Evolutionary conservation across 1,140 invertebrate species (phyloP).

Genomic region (Drosophila lini): DNA sequence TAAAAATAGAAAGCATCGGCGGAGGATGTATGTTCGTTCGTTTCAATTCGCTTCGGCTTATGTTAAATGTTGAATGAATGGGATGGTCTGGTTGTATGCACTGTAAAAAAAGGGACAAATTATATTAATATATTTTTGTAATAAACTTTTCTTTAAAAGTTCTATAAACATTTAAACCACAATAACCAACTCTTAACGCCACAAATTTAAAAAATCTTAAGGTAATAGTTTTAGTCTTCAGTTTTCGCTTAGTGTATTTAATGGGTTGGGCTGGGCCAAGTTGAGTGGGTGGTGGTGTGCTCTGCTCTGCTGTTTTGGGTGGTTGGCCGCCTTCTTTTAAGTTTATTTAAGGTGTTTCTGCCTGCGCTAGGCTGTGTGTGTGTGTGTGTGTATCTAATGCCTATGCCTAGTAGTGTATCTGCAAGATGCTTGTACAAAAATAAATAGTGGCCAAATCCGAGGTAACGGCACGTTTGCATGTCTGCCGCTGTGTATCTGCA

Average conservation of each 20-base stretch:
- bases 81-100: constrained; percentile 23
- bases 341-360: constrained; percentile 49
- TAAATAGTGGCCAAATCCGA: constrained; percentile 61
- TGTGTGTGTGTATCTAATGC: constrained; percentile 40
- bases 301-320: constrained; percentile 24
- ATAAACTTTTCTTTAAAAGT: background rate
- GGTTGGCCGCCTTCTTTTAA: constrained; percentile 43
- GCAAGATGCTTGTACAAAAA: constrained; percentile 51
- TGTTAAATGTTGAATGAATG: constrained; percentile 42
- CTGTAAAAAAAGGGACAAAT: background rate
- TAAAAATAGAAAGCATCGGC: constrained; percentile 42
- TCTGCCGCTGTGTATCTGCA: constrained; percentile 27
- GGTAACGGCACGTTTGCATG: constrained; percentile 70
- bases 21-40: constrained; percentile 20
- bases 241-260: constrained; percentile 14
- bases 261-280: constrained; percentile 26
- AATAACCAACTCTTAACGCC: background rate
- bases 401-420: constrained; percentile 44
- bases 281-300: constrained; percentile 25
- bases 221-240: background rate
- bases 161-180: background rate
- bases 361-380: background rate
- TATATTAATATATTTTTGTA: background rate
- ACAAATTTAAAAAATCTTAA: too few species aligned
- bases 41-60: constrained; percentile 30